Evolutionary conservation across 2,888 invertebrate species (phyloP).

Genomic region (Hermaeophaga mercurialis): DNA sequence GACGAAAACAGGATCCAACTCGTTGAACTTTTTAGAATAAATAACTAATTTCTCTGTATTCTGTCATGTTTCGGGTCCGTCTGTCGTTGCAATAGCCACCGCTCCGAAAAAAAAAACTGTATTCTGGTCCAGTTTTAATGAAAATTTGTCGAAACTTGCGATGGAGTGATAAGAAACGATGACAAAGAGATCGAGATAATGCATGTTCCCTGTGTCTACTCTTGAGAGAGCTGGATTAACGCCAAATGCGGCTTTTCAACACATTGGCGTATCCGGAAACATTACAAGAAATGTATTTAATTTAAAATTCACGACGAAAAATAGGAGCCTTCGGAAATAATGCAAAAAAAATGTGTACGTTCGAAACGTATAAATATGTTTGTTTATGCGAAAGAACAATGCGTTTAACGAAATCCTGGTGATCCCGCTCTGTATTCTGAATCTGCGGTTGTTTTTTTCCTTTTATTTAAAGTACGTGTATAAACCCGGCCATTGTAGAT

Average conservation of each 20-base stretch:
- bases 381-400: too few species aligned
- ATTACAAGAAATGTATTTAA: slow-evolving; percentile 1
- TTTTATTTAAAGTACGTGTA: slow-evolving; percentile 19
- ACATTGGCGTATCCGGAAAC: not conserved
- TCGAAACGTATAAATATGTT: too few species aligned
- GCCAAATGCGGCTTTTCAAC: slow-evolving; percentile 23
- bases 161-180: slow-evolving; percentile 39
- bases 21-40: too few species aligned
- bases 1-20: too few species aligned
- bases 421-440: not conserved
- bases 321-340: too few species aligned
- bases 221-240: slow-evolving; percentile 33
- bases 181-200: slow-evolving; percentile 43
- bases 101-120: slow-evolving; percentile 14
- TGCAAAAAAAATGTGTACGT: too few species aligned
- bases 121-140: slow-evolving; percentile 41
- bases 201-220: slow-evolving; percentile 33
- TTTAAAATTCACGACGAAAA: too few species aligned
- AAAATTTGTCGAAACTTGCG: slow-evolving; percentile 41
- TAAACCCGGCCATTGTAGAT: slow-evolving; percentile 11
- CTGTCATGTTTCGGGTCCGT: too few species aligned
- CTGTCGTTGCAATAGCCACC: slow-evolving; percentile 10
- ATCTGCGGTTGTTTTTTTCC: not conserved
- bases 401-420: too few species aligned
- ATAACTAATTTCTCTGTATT: too few species aligned